Conservation (phyloP, 2,113 vertebrate species). For the Ciconia maguari region DNA sequence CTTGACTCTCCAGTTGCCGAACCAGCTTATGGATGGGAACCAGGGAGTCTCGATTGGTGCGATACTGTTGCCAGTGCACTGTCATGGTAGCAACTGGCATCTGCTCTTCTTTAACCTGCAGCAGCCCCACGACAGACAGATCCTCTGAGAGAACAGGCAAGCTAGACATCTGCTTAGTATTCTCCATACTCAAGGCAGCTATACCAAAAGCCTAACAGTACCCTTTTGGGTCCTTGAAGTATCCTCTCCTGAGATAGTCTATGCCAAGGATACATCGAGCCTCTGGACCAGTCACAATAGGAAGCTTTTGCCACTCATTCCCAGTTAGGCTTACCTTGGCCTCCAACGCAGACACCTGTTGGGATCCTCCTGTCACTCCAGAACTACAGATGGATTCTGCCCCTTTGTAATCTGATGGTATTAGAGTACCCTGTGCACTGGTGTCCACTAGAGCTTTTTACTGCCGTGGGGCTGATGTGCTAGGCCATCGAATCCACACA, state of each 20-base stretch:
- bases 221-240: not conserved
- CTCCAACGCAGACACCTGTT: too few relatives aligned
- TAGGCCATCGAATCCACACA: not conserved
- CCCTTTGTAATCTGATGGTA: not conserved
- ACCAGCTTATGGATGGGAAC: not conserved
- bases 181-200: not conserved
- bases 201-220: not conserved
- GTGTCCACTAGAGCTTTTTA: not conserved
- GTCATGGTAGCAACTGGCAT: not conserved
- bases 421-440: not conserved
- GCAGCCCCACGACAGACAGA: not conserved
- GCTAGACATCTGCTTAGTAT: not conserved
- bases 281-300: not conserved
- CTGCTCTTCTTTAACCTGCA: not conserved
- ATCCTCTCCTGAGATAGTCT: not conserved
- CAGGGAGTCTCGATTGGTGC: not conserved
- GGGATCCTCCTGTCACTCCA: not conserved
- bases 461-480: too few relatives aligned
- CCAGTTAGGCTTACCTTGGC: not conserved
- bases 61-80: not conserved
- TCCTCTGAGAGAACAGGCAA: not conserved
- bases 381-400: not conserved
- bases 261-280: not conserved
- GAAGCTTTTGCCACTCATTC: not conserved
- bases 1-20: not conserved